Conservation (phyloP, 2,113 vertebrate genomes). For the Odocoileus hemionus region DNA sequence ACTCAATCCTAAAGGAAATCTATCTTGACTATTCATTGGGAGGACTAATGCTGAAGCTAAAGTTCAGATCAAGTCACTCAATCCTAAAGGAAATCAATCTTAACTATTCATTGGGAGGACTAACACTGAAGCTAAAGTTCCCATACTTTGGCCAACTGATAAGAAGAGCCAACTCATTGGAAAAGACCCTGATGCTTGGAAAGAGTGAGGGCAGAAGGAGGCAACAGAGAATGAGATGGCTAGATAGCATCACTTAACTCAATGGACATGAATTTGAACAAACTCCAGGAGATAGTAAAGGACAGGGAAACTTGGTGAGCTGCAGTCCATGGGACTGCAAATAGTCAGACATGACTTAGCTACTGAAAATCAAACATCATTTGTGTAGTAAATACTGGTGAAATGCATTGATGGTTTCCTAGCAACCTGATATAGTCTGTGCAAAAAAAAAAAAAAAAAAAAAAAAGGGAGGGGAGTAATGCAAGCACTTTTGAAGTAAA, state of each 20-base stretch:
- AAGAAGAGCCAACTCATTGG: neutral
- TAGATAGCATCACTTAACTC: neutral
- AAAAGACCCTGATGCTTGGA: neutral
- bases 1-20: neutral
- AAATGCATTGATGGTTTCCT: neutral
- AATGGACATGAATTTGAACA: neutral
- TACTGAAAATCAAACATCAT: neutral
- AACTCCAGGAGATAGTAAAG: neutral
- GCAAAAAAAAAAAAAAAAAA: neutral
- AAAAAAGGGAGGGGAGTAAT: neutral
- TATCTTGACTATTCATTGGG: neutral
- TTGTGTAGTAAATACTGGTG: neutral
- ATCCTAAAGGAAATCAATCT: neutral
- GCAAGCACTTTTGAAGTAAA: neutral
- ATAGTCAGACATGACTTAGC: neutral
- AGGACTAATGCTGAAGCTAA: neutral
- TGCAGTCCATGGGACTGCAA: neutral
- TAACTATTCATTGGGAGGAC: neutral
- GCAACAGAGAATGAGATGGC: neutral
- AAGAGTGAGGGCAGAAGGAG: neutral
- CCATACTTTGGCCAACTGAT: neutral
- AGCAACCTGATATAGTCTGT: neutral
- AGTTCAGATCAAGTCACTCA: neutral
- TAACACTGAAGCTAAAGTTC: neutral
- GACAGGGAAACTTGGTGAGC: neutral